Evolutionary conservation across 1,140 invertebrate genomes (phyloP).

Genomic region (Trichonephila clavata): DNA sequence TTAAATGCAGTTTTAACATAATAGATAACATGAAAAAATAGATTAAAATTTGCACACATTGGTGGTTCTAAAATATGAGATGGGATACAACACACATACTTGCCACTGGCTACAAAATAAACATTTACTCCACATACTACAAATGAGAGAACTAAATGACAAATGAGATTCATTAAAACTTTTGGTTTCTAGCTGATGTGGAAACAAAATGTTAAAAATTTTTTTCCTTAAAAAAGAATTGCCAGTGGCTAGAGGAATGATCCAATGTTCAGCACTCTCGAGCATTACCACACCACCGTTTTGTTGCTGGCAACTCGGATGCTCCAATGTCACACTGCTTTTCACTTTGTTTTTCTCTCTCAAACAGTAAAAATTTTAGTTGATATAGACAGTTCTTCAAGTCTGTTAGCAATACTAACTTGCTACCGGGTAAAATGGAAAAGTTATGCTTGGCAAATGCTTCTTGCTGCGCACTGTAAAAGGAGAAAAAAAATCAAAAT

Average conservation of each 20-base stretch:
- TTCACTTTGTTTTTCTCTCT: constrained; percentile 61
- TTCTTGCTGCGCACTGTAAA: constrained; percentile 67
- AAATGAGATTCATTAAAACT: constrained; percentile 66
- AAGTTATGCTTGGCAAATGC: constrained; percentile 70
- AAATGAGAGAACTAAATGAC: constrained; percentile 17
- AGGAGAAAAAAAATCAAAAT: neutral
- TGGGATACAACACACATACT: constrained; percentile 67
- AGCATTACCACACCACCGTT: constrained; percentile 66
- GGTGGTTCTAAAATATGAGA: constrained; percentile 68
- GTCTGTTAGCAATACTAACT: constrained; percentile 88
- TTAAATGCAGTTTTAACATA: constrained; percentile 74
- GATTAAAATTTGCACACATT: constrained; percentile 76
- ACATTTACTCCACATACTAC: constrained; percentile 47
- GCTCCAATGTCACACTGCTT: constrained; percentile 42
- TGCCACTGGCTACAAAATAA: constrained; percentile 52
- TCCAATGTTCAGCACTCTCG: constrained; percentile 67
- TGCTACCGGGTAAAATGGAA: constrained; percentile 44
- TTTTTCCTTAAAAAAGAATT: constrained; percentile 5
- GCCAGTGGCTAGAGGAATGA: constrained; percentile 64
- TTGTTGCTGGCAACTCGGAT: constrained; percentile 58
- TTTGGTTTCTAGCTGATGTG: constrained; percentile 70
- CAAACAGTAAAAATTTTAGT: constrained; percentile 88
- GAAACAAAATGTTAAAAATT: constrained; percentile 48
- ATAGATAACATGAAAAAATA: constrained; percentile 76
- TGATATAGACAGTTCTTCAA: constrained; percentile 93